Base-by-base conservation (phyloP, 1,140 invertebrate species). In the Paraescarpia echinospica region DNA sequence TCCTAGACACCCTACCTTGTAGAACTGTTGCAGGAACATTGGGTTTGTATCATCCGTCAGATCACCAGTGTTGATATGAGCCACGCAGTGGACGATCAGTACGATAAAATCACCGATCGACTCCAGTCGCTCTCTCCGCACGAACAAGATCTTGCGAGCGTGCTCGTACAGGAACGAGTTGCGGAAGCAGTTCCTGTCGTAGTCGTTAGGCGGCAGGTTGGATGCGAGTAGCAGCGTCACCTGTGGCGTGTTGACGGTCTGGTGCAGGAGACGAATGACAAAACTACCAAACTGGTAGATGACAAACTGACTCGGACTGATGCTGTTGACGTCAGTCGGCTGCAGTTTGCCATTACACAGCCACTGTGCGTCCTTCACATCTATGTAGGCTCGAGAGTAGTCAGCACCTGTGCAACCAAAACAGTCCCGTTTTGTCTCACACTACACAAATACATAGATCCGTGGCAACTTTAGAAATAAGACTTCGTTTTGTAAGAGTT, bases 351-450 rank as follows among this genome's bases (percentile, higher is more conserved):
- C 95, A 27, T 94, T 94, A 92, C 95, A 95, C 33, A 93, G 92
- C 95, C 95, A 96, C 93, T 96, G 95, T 1, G 95, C 95, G 92
- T 96, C 95, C 92, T 95, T 96, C 2, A 95, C 94, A 93, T 95
- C 95, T 77, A 96, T 94, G 93, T 96, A 96, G 27, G 41, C 8
- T 88, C 91, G 92, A 89, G 92, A 92, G 92, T 96, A 95, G 91
- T 96, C 95, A 34, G 93, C 95, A 35, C 95, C 95, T 95, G 93
- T n/a, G 93, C 93, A 51, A 90, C 91, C 92, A 59, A 92, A 91
- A 91, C 35, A 92, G 33, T 91, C 35, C 34, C 8, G 31, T 34
- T 91, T 34, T 22, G 89, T 34, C 88, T 92, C n/a, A 33, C 31
- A 18, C 48, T 51, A n/a, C n/a, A n/a, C n/a, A n/a, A n/a, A n/a